Conservation (phyloP, 2,888 invertebrate species). For the Rhyacophila evoluta region DNA sequence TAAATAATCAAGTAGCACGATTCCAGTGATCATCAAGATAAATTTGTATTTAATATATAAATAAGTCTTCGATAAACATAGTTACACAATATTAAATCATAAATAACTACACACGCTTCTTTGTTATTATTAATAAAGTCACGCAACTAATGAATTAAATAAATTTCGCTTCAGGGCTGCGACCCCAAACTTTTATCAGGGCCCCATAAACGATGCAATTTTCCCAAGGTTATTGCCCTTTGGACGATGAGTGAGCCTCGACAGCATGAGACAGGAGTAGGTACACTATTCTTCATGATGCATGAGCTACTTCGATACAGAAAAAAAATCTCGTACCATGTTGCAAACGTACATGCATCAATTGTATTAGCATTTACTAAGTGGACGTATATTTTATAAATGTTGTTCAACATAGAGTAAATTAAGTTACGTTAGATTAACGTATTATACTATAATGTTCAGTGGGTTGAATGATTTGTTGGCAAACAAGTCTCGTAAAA, state of each 20-base stretch:
- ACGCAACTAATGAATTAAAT: conserved; percentile 7
- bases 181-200: background rate
- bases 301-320: background rate
- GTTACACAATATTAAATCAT: background rate
- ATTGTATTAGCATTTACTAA: no score
- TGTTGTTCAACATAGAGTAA: no score
- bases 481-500: no score
- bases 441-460: no score
- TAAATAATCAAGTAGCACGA: background rate
- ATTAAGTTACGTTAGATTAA: no score
- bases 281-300: background rate
- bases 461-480: no score
- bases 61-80: background rate
- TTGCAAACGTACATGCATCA: no score
- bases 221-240: conserved; percentile 39
- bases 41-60: background rate
- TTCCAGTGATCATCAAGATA: background rate
- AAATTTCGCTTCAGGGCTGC: background rate
- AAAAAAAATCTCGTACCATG: no score
- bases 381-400: no score
- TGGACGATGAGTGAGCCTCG: background rate
- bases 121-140: background rate
- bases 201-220: conserved; percentile 35
- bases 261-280: background rate
- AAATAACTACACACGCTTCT: background rate